Evolutionary conservation across 64 coral and sea anemone genomes (phyloP).

Genomic region (Stichodactyla helianthus): DNA sequence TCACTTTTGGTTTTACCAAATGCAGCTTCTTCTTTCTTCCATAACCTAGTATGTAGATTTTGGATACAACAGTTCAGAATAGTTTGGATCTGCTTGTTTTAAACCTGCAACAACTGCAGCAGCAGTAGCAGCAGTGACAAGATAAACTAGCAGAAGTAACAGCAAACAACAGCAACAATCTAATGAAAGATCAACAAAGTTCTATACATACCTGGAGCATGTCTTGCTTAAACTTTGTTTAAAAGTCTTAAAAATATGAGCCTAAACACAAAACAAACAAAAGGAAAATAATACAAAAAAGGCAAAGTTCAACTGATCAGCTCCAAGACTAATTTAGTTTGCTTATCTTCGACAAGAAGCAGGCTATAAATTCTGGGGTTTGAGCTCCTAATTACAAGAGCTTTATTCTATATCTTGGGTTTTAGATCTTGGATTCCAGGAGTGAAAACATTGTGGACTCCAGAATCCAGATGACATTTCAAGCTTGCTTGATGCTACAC

Average conservation of each 20-base stretch:
- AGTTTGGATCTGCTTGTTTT: too few relatives aligned
- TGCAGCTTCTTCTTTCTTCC: constrained; percentile 56
- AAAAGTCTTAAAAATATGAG: constrained; percentile 26
- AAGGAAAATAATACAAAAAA: neutral
- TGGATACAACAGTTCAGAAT: neutral
- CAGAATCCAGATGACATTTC: too few relatives aligned
- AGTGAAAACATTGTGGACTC: too few relatives aligned
- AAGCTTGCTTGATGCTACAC: too few relatives aligned
- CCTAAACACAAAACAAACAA: neutral
- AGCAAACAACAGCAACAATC: neutral
- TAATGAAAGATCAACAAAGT: too few relatives aligned
- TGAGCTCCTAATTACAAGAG: too few relatives aligned
- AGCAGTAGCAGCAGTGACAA: neutral
- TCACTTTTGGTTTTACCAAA: constrained; percentile 41
- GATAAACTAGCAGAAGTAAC: neutral
- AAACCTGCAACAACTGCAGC: neutral
- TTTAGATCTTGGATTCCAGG: too few relatives aligned
- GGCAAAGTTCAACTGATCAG: neutral
- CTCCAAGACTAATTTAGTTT: too few relatives aligned
- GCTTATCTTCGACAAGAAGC: too few relatives aligned
- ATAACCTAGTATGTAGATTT: constrained; percentile 31
- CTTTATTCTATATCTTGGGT: too few relatives aligned
- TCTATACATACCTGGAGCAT: constrained; percentile 37
- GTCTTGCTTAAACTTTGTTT: constrained; percentile 49
- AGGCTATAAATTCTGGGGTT: too few relatives aligned